Conservation (phyloP, 2,113 vertebrate genomes). For the Protobothrops mucrosquamatus region DNA sequence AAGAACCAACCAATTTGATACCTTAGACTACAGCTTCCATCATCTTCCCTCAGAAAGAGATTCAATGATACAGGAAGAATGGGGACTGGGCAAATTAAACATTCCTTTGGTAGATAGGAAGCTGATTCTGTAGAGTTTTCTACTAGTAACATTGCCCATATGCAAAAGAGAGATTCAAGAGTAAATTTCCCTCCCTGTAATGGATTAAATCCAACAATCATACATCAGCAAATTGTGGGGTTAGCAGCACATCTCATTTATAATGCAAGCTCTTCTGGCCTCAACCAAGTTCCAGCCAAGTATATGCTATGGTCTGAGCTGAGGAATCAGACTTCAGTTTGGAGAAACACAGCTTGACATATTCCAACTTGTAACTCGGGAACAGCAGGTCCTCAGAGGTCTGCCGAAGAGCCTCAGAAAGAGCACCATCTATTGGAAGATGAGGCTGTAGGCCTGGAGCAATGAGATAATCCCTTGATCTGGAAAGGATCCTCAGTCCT, state of each 20-base stretch:
- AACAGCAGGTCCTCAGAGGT: background rate
- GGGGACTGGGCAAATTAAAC: background rate
- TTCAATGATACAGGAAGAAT: background rate
- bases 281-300: background rate
- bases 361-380: background rate
- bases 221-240: background rate
- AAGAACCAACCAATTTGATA: background rate
- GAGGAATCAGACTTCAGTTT: background rate
- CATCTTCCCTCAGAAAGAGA: background rate
- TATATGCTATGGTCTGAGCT: background rate
- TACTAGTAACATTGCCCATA: background rate
- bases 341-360: background rate
- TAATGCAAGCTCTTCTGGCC: background rate
- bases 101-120: background rate
- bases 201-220: background rate
- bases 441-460: background rate
- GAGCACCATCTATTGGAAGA: background rate
- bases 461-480: background rate
- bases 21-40: background rate
- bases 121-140: background rate
- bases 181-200: background rate
- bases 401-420: background rate
- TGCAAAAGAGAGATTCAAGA: background rate
- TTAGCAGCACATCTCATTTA: background rate
- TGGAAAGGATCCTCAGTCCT: background rate